A percentile compares a stretch with the other conserved stretches of the same genome.
Conservation (phyloP, 2,888 invertebrate genomes). For the Unio pictorum region DNA sequence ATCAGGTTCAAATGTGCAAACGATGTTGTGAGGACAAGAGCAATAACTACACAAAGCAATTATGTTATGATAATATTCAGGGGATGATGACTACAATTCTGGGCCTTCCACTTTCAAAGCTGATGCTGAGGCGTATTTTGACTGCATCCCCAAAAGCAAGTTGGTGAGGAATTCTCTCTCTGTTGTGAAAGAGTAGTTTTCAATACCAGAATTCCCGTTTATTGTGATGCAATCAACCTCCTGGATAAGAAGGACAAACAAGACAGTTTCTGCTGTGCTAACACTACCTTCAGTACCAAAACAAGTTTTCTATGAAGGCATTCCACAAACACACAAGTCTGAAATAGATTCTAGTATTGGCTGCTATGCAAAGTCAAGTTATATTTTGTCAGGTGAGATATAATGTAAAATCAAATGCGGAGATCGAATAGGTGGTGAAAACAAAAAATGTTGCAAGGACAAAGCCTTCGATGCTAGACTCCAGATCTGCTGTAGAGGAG, state of each 20-base stretch:
- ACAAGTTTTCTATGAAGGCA: constrained; percentile 23
- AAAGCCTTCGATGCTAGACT: constrained; percentile 15
- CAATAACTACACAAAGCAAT: constrained; percentile 7
- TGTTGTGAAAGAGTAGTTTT: constrained; percentile 25
- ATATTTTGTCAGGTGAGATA: constrained; percentile 14
- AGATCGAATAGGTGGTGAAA: constrained; percentile 19
- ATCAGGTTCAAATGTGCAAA: constrained; percentile 1
- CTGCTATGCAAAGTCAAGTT: constrained; percentile 19
- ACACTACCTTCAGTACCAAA: constrained; percentile 15
- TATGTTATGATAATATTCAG: constrained; percentile 19
- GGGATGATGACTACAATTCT: constrained; percentile 23
- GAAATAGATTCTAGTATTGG: constrained; percentile 14
- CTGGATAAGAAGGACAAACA: background rate
- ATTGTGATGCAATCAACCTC: too few relatives aligned
- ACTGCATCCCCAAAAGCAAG: constrained; percentile 9
- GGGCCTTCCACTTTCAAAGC: constrained; percentile 24
- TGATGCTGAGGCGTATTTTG: constrained; percentile 15
- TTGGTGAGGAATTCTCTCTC: constrained; percentile 11
- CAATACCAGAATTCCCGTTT: constrained; percentile 1
- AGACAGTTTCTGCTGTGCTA: constrained; percentile 24
- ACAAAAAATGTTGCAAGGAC: constrained; percentile 20
- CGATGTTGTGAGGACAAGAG: constrained; percentile 1
- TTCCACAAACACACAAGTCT: constrained; percentile 10
- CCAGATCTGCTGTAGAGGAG: constrained; percentile 22
- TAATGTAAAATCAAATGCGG: constrained; percentile 16